Conservation (phyloP, 53 echinoderm and acorn worm species). For the Echinometra lucunter region DNA sequence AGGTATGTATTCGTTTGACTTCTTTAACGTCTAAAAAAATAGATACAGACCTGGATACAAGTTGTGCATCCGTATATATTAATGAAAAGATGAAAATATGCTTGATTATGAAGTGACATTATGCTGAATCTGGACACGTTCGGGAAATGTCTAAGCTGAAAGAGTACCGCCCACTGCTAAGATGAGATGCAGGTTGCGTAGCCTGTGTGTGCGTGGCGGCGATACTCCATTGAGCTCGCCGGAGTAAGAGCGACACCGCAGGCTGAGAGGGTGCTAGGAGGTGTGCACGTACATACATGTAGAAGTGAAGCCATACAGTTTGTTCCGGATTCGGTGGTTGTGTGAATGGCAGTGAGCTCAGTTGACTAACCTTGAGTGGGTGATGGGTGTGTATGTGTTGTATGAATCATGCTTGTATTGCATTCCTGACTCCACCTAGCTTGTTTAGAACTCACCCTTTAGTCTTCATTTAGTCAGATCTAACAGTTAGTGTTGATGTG, state of each 20-base stretch:
- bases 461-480: too few species aligned
- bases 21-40: background rate
- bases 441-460: background rate
- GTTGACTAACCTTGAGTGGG: background rate
- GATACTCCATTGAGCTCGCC: background rate
- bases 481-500: too few species aligned
- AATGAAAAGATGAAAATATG: background rate
- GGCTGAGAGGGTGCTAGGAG: background rate
- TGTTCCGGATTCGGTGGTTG: background rate
- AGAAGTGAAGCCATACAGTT: background rate
- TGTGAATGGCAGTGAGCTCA: background rate
- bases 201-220: background rate
- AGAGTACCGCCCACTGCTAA: slow-evolving; percentile 36
- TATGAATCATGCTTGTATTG: slow-evolving; percentile 7
- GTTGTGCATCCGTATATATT: background rate
- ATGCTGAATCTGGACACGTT: background rate
- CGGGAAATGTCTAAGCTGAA: background rate
- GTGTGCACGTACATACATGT: background rate
- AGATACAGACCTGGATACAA: background rate
- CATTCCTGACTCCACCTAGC: slow-evolving; percentile 41
- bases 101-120: background rate
- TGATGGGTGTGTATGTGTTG: background rate
- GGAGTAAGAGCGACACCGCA: background rate
- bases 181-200: background rate
- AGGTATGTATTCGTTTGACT: background rate